Evolutionary conservation across 1,140 invertebrate species (phyloP), one percentile per base, ranked within the genome.

Genomic region (Andrena cerasifolii): DNA sequence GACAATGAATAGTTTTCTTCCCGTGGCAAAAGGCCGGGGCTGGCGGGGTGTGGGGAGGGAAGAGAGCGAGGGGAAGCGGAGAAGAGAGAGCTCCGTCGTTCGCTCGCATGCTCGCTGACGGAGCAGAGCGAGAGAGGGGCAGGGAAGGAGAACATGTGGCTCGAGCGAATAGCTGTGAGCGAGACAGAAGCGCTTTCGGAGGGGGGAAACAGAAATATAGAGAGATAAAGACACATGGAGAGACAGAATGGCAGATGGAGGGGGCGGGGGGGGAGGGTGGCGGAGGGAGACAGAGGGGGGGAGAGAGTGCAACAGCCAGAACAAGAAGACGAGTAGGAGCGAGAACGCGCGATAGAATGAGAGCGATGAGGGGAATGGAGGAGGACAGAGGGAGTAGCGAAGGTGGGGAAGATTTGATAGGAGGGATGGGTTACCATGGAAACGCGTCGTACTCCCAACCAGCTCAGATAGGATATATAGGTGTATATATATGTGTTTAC

Each of bases 381-480:
- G 7, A 21, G 7, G 16, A 24, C n/a, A 14, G 21, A 12, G n/a
- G 47, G 63, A 12, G 33, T 58, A 6, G n/a, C 16, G 53, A 16
- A 14, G 26, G 51, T 36, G 51, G 36, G 36, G 62, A 49, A 82
- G 74, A 77, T 87, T 83, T 81, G 82, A 84, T 80, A 85, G 81
- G 82, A 84, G 86, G 83, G 89, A 86, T 85, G 79, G 78, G 91
- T 92, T 89, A 74, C 89, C 86, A 89, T 83, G 89, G 90, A 86
- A 90, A 92, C 91, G 86, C 88, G 88, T 89, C 85, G 85, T 87
- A 76, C 83, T 85, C 72, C 78, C 83, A 67, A 80, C 75, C 85
- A 79, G 71, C 87, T 89, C 76, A 75, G 80, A 89, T 80, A 86
- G 78, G 82, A 83, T 78, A 78, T 78, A 83, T 78, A 86, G 71